phyloP scores from a whole-genome alignment of 2,113 vertebrate genomes.

The Sphyrna mokarran region DNA sequence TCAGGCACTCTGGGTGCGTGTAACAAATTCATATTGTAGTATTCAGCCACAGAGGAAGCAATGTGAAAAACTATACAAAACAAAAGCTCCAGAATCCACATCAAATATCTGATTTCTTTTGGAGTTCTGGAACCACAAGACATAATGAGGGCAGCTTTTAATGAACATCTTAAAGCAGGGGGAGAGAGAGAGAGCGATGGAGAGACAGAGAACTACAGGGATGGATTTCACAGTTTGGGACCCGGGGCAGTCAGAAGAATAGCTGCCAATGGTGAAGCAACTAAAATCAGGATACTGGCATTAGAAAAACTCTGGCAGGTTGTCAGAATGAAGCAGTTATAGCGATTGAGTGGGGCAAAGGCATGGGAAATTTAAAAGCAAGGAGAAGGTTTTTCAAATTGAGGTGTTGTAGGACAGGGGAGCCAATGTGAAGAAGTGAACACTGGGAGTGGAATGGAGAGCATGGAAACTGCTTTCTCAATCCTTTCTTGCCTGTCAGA shows the following conservation, averaged over 20 bases:
- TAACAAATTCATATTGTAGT: too few relatives aligned
- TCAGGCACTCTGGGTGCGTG: too few relatives aligned
- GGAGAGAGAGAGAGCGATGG: too few relatives aligned
- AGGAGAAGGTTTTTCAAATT: background rate
- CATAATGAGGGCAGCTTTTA: background rate
- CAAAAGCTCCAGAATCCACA: too few relatives aligned
- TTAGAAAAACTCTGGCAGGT: background rate
- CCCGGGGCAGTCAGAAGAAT: background rate
- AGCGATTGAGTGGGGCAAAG: background rate
- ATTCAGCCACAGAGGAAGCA: too few relatives aligned
- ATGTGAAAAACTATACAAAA: too few relatives aligned
- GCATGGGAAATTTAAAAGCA: background rate
- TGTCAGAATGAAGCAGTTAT: background rate
- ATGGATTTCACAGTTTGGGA: background rate
- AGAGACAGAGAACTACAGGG: background rate
- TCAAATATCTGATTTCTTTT: too few relatives aligned
- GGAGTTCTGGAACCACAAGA: background rate
- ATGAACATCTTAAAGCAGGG: background rate
- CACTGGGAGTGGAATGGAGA: background rate
- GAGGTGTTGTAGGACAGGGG: background rate
- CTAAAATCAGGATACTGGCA: background rate
- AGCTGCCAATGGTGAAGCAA: background rate
- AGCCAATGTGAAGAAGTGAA: background rate
- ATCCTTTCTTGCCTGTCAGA: background rate
- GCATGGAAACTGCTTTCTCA: background rate